phyloP scores from a whole-genome alignment of 2,888 invertebrate species.

The Polydrusus cervinus region DNA sequence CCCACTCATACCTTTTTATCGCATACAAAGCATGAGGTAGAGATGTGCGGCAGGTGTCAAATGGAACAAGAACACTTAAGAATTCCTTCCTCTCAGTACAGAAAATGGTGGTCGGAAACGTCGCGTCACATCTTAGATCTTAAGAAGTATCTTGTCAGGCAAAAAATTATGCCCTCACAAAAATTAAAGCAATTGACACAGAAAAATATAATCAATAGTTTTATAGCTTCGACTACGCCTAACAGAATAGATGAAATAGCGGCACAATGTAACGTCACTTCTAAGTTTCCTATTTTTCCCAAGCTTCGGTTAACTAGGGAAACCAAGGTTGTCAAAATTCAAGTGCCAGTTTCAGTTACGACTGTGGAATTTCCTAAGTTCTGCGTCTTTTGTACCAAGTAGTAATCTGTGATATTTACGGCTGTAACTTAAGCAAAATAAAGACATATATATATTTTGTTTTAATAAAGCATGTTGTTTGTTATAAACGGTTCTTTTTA shows the following conservation, averaged over 20 bases:
- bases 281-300: slow-evolving; percentile 66
- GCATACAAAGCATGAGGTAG: slow-evolving; percentile 68
- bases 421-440: slow-evolving; percentile 27
- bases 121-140: slow-evolving; percentile 66
- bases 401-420: slow-evolving; percentile 46
- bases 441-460: slow-evolving; percentile 11
- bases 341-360: slow-evolving; percentile 66
- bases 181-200: slow-evolving; percentile 57
- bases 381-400: slow-evolving; percentile 54
- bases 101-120: slow-evolving; percentile 69
- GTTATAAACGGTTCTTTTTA: not conserved
- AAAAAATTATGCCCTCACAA: slow-evolving; percentile 64
- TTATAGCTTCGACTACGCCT: slow-evolving; percentile 30
- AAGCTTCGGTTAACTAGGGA: slow-evolving; percentile 66
- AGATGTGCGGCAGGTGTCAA: slow-evolving; percentile 58
- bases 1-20: slow-evolving; percentile 79
- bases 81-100: slow-evolving; percentile 62
- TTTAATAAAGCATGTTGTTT: slow-evolving; percentile 16
- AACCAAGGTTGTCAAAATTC: slow-evolving; percentile 69
- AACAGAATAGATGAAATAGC: slow-evolving; percentile 67
- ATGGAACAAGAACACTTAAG: slow-evolving; percentile 48
- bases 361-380: slow-evolving; percentile 61
- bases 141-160: slow-evolving; percentile 63
- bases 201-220: slow-evolving; percentile 61
- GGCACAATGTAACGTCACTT: slow-evolving; percentile 60